These are phyloP conservation scores for Carpatolechia fugitivella DNA, from an alignment of 2,888 invertebrate species.

Conservation along the genomic window DNA sequence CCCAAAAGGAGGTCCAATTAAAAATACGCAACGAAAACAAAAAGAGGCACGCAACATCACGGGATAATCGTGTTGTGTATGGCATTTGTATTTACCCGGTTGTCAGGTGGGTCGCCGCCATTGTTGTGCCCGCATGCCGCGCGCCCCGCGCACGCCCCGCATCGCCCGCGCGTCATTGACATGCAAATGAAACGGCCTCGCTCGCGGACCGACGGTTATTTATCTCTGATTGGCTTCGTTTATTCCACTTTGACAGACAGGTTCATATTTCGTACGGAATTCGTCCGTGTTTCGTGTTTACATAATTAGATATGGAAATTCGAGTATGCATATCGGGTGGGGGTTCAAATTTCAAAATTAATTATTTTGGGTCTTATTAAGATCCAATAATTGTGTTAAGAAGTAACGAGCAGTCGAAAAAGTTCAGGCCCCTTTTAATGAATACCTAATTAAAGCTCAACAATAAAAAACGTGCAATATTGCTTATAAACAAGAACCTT, in stretches of 20 bases:
- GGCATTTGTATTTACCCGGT: conserved; percentile 31
- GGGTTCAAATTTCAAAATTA: conserved; percentile 24
- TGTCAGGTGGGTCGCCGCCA: conserved; percentile 59
- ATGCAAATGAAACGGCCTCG: conserved; percentile 73
- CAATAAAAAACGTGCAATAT: too few relatives aligned
- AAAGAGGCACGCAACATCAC: conserved; percentile 15
- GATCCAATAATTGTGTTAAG: neutral
- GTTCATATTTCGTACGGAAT: conserved; percentile 63
- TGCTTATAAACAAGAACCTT: too few relatives aligned
- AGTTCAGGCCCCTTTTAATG: too few relatives aligned
- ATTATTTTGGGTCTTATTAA: conserved; percentile 14
- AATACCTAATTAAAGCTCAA: neutral
- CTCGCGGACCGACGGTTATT: conserved; percentile 69
- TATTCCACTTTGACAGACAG: conserved; percentile 72
- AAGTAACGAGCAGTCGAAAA: neutral
- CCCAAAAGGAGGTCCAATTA: conserved; percentile 1
- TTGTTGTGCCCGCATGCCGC: conserved; percentile 40
- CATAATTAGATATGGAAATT: conserved; percentile 58
- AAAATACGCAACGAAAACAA: conserved; percentile 11
- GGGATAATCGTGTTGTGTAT: conserved; percentile 23
- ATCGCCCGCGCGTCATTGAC: conserved; percentile 53
- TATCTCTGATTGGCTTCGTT: conserved; percentile 76
- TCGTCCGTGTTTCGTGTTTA: conserved; percentile 50
- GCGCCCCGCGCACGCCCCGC: conserved; percentile 27
- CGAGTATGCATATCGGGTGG: conserved; percentile 25